Conservation (phyloP, 2,113 vertebrate genomes). For the Hydrolagus affinis region DNA sequence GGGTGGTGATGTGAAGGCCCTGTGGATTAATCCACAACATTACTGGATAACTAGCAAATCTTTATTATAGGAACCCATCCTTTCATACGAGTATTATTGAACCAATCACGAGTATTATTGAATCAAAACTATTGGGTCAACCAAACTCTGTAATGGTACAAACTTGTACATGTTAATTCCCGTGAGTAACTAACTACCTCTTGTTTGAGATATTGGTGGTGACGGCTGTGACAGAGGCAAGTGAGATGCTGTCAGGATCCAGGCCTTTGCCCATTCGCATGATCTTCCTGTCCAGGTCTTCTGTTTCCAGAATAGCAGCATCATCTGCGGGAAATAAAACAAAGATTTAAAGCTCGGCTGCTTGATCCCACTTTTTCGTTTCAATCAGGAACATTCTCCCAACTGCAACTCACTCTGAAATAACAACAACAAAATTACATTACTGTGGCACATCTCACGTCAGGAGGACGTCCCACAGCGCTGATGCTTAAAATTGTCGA, state of each 20-base stretch:
- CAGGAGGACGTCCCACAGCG: too few species aligned
- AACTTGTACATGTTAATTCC: not conserved
- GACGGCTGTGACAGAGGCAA: constrained; percentile 90
- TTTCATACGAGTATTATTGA: not conserved
- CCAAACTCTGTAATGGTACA: not conserved
- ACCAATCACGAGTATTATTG: not conserved
- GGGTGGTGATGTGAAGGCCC: not conserved
- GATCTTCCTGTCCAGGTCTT: constrained; percentile 70
- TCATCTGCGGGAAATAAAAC: constrained; percentile 61
- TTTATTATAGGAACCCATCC: too few species aligned
- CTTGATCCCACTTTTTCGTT: not conserved
- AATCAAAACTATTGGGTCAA: not conserved
- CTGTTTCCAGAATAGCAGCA: constrained; percentile 80
- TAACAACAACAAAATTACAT: not conserved
- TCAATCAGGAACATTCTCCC: not conserved
- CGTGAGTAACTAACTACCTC: constrained; percentile 53
- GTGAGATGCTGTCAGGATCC: constrained; percentile 78
- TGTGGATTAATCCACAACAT: not conserved
- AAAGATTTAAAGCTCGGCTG: not conserved
- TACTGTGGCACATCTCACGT: too few species aligned
- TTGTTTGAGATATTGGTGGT: constrained; percentile 96
- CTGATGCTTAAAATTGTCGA: too few species aligned
- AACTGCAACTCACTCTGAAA: not conserved
- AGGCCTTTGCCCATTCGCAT: constrained; percentile 56
- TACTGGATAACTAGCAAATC: too few species aligned